A percentile compares a stretch with the other conserved stretches of the same genome.
These are phyloP conservation scores for Urechis unicinctus DNA, from an alignment of 2,888 invertebrate genomes.

Conservation along the genomic window DNA sequence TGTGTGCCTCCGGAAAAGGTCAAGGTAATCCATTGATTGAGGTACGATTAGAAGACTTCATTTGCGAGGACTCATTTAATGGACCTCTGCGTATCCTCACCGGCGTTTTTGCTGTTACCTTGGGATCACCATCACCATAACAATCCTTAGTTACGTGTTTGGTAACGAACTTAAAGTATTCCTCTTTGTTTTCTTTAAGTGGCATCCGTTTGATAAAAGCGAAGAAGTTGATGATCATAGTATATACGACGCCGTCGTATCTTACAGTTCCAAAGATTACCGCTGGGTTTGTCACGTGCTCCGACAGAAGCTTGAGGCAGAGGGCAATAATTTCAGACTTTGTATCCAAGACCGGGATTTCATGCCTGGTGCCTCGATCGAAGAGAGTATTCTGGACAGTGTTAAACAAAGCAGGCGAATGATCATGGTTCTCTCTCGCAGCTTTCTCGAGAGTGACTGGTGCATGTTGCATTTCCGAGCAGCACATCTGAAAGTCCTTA, in stretches of 20 bases:
- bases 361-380: not conserved
- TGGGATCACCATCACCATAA: not conserved
- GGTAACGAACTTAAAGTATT: not conserved
- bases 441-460: conserved; percentile 1
- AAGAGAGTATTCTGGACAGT: not conserved
- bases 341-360: conserved; percentile 2
- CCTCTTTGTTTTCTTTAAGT: not conserved
- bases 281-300: not conserved
- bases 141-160: not conserved
- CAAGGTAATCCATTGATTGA: not conserved
- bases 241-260: not conserved
- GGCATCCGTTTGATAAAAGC: not conserved
- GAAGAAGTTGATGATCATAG: not conserved
- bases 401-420: not conserved
- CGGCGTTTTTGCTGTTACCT: not conserved
- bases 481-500: not conserved
- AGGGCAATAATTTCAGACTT: not conserved
- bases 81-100: not conserved
- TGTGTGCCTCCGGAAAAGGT: not conserved
- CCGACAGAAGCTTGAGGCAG: not conserved
- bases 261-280: not conserved
- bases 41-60: not conserved
- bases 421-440: not conserved
- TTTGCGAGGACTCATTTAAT: not conserved
- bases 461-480: not conserved